These are phyloP conservation scores for Erebia epiphron DNA, from an alignment of 2,888 invertebrate species.

Conservation along the genomic window DNA sequence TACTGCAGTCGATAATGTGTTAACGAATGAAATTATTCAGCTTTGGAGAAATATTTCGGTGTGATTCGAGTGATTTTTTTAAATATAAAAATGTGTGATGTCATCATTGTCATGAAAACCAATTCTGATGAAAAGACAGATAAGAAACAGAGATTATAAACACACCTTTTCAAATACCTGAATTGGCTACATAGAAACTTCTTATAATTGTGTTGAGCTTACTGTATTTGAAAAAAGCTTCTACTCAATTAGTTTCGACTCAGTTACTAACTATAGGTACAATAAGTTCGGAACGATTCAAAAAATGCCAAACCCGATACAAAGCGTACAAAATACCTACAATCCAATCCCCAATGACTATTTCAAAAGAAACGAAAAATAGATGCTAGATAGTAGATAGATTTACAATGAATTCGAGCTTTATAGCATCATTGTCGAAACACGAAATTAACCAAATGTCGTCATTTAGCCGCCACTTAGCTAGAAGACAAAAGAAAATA, in stretches of 20 bases:
- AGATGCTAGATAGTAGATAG: neutral
- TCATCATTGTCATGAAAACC: no score
- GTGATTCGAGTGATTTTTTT: neutral
- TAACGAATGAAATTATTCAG: slow-evolving; percentile 6
- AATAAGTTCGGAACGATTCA: no score
- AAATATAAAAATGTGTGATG: no score
- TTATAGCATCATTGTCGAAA: neutral
- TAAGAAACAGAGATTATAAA: no score
- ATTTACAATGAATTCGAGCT: neutral
- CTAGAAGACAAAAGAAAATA: slow-evolving; percentile 4
- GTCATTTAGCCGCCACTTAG: slow-evolving; percentile 2
- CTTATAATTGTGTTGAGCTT: neutral
- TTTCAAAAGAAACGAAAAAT: neutral
- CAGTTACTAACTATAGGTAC: no score
- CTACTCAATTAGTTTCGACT: no score
- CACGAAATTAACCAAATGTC: slow-evolving; percentile 3
- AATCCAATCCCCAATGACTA: neutral
- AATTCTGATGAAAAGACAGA: no score
- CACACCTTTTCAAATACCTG: no score
- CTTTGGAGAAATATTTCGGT: neutral
- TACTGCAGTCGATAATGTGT: slow-evolving; percentile 6
- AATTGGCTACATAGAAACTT: no score
- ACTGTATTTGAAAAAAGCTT: no score
- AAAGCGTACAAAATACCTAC: no score
- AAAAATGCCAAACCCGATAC: no score